Evolutionary conservation across 2,797 vertebrate genomes (phyloP), one percentile per base, ranked within the genome.

Genomic region (Mastacembelus armatus): DNA sequence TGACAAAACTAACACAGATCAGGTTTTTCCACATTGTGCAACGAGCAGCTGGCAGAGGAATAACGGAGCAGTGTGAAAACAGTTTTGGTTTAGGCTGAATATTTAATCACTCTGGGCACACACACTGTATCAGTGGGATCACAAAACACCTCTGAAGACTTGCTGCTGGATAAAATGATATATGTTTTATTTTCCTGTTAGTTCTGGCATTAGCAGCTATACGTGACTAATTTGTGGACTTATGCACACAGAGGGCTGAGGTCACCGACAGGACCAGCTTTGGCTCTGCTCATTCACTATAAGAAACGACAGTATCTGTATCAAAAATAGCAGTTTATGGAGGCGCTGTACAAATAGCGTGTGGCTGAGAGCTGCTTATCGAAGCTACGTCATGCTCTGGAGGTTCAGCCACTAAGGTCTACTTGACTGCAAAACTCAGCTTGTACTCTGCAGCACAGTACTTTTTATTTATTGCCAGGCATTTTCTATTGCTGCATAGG

Each of bases 231-330:
- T 27, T 19, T 2, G 10, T 5, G n/a, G 32, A 38, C 27, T 16
- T 19, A 2, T 2, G 14, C n/a, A n/a, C 22, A 10, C 11, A 12
- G 15, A 30, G 14, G 6, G 18, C 7, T 27, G 44, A 62, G 22
- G 52, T 45, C 48, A 59, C 49, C 22, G 7, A 42, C 2, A 35
- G 30, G 16, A 32, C 47, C n/a, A 33, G 44, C 24, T 29, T 12
- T 9, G 32, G 39, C 57, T 70, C 52, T 74, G 19, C 35, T 78
- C 38, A 3, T 27, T 65, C 57, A 48, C 76, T 47, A 10, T 80
- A 79, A 86, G 71, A 83, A 88, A 85, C 72, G 63, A 74, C 73
- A 62, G 70, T 42, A 33, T 80, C 55, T 56, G 71, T 87, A 85
- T 85, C 50, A 84, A 85, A 88, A 86, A 83, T 72, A 85, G 74